Percentiles rank a stretch among this genome's conserved stretches.
Conservation (phyloP, 2,888 invertebrate genomes). For the Andricus curvator region DNA sequence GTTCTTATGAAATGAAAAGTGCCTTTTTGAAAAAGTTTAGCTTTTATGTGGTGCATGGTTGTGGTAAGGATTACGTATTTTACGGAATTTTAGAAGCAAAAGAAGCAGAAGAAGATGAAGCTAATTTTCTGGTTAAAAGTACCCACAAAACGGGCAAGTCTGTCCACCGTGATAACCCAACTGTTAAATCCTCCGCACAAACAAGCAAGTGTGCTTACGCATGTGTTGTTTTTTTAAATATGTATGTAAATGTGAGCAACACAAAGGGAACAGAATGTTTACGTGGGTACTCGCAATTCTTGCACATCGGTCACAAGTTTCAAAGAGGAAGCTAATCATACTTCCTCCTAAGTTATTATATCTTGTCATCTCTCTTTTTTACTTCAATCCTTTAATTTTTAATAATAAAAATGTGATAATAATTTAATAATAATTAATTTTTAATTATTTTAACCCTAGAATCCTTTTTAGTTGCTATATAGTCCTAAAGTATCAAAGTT, state of each 20-base stretch:
- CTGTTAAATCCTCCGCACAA: neutral
- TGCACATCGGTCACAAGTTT: neutral
- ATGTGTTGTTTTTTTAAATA: neutral
- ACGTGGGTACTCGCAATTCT: neutral
- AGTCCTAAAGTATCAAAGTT: too few species aligned
- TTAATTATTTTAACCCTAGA: too few species aligned
- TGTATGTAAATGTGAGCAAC: neutral
- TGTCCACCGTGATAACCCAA: neutral
- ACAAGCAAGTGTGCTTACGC: neutral
- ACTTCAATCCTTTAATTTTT: too few species aligned
- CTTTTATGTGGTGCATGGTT: neutral
- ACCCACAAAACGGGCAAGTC: neutral
- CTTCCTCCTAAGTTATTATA: neutral
- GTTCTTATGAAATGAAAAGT: too few species aligned
- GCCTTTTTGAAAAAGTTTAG: too few species aligned
- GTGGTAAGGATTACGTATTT: neutral
- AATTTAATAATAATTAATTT: too few species aligned
- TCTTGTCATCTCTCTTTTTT: too few species aligned
- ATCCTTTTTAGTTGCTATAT: too few species aligned
- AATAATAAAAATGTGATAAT: too few species aligned
- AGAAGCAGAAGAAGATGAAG: neutral
- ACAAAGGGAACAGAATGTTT: neutral
- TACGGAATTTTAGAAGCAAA: neutral
- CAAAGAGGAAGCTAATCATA: neutral
- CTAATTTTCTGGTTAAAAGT: neutral